A percentile compares a stretch with the other conserved stretches of the same genome.
Evolutionary conservation across 2,113 vertebrate genomes (phyloP).

Genomic region (Spizaetus ornatus): DNA sequence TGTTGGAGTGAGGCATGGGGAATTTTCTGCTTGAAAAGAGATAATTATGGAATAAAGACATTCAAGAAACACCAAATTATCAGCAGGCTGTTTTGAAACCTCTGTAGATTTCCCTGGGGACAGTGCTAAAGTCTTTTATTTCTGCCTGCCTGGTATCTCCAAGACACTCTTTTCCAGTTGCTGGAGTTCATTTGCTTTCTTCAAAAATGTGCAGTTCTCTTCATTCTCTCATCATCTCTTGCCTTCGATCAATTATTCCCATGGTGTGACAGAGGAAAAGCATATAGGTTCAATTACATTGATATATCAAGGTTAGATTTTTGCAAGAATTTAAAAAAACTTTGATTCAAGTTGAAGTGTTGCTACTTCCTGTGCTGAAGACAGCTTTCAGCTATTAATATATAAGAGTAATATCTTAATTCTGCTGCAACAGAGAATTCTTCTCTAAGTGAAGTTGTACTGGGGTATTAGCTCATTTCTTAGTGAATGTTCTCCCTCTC

Average conservation of each 20-base stretch:
- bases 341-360: neutral
- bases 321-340: neutral
- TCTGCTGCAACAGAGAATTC: neutral
- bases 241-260: neutral
- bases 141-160: neutral
- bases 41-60: neutral
- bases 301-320: neutral
- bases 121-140: neutral
- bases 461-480: neutral
- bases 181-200: neutral
- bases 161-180: neutral
- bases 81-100: neutral
- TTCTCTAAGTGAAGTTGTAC: neutral
- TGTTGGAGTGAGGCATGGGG: neutral
- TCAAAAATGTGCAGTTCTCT: neutral
- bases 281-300: neutral
- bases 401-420: neutral
- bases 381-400: neutral
- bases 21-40: constrained; percentile 19
- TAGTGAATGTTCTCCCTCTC: neutral
- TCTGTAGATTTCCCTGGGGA: neutral
- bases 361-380: neutral
- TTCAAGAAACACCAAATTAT: neutral
- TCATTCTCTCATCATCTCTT: neutral
- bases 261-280: neutral